Evolutionary conservation across 2,888 invertebrate genomes (phyloP).

Genomic region (Pomacea canaliculata): DNA sequence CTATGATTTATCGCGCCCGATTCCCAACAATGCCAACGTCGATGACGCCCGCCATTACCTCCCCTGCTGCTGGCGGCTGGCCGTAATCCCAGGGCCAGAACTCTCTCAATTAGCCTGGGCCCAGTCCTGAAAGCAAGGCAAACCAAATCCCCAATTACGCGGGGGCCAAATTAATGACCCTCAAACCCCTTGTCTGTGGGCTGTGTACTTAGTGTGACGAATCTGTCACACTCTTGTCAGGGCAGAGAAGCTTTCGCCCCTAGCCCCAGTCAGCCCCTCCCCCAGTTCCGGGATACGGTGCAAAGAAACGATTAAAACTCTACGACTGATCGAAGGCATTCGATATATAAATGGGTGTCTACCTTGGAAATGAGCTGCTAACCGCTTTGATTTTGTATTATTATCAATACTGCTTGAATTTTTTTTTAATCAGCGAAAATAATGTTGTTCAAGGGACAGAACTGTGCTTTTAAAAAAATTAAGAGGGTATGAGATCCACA

Average conservation of each 20-base stretch:
- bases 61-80: conserved; percentile 15
- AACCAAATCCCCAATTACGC: conserved; percentile 20
- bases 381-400: too few species aligned
- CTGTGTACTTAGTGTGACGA: conserved; percentile 27
- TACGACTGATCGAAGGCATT: too few species aligned
- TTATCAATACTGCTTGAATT: too few species aligned
- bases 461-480: too few species aligned
- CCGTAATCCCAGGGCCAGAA: conserved; percentile 19
- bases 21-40: conserved; percentile 44
- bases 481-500: too few species aligned
- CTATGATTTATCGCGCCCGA: conserved; percentile 56
- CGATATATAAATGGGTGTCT: too few species aligned
- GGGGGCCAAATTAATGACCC: conserved; percentile 22
- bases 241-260: conserved; percentile 2
- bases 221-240: conserved; percentile 21
- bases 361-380: too few species aligned
- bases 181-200: conserved; percentile 18
- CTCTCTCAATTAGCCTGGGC: conserved; percentile 31
- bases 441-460: too few species aligned
- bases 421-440: too few species aligned
- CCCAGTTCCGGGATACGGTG: background rate
- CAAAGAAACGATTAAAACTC: too few species aligned
- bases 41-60: conserved; percentile 36
- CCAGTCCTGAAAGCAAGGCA: background rate
- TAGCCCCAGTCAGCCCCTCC: conserved; percentile 1